These are phyloP conservation scores for Hippoglossus hippoglossus DNA, from an alignment of 2,797 vertebrate species.

Conservation along the genomic window DNA sequence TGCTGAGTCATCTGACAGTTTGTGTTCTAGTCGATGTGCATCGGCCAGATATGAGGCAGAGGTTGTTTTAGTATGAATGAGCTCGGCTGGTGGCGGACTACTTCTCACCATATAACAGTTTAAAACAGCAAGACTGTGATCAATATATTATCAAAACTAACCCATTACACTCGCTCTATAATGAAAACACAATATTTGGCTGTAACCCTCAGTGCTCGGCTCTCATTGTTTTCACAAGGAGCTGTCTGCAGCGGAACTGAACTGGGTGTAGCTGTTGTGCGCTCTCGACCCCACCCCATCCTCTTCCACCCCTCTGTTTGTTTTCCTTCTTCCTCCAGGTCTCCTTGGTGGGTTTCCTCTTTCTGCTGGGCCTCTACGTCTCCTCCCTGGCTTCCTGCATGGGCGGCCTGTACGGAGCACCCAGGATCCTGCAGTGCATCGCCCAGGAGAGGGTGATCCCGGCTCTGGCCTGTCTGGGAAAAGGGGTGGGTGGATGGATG, in stretches of 20 bases:
- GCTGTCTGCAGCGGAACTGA: conserved; percentile 78
- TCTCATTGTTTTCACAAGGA: conserved; percentile 73
- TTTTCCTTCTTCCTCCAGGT: conserved; percentile 89
- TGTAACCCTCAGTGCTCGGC: conserved; percentile 43
- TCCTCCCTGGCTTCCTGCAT: conserved; percentile 98
- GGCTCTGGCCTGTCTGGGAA: conserved; percentile 86
- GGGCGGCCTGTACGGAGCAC: conserved; percentile 95
- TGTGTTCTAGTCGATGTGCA: too few relatives aligned
- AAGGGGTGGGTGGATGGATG: conserved; percentile 86
- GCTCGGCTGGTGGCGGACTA: background rate
- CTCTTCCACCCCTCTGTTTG: conserved; percentile 81
- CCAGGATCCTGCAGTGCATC: conserved; percentile 97
- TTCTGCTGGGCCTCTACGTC: conserved; percentile 96
- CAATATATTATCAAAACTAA: background rate
- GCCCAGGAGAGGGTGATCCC: conserved; percentile 97
- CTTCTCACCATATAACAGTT: background rate
- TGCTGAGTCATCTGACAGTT: too few relatives aligned
- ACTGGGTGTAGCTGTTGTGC: conserved; percentile 78
- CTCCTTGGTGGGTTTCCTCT: conserved; percentile 97
- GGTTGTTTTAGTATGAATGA: background rate
- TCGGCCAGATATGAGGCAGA: background rate
- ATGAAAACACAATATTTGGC: background rate
- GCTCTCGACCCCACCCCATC: conserved; percentile 74
- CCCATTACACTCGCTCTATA: background rate
- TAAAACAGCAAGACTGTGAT: background rate